Base-by-base conservation (phyloP, 2,888 invertebrate species). In the Achlya flavicornis region DNA sequence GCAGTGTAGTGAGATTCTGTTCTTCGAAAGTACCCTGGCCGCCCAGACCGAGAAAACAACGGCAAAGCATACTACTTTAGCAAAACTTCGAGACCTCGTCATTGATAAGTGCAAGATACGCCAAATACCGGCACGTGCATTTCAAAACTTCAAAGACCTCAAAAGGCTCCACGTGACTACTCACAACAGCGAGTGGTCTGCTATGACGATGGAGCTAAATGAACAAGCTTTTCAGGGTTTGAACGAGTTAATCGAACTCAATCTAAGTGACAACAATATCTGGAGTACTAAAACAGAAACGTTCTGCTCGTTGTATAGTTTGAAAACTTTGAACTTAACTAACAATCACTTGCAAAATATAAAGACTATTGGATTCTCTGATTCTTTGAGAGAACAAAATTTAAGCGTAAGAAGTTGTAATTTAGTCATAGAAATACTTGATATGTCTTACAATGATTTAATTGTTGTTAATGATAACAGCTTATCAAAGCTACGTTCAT, bases 271-370 rank as follows among this genome's bases (percentile, higher is more conserved):
- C 81, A 97, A 97, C 91, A 96, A 97, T 84, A 95, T 97, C 68
- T 96, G 97, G 96, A 96, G 95, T 71, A 93, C 96, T 65, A 97
- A 97, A 70, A 92, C 94, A 46, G 96, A 96, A 78, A 94, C 95
- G 68, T 95, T 97, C 83, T 97, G 97, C 85, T 95, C 96, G 53
- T 91, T 97, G 73, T 95, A 95, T 81, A 95, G 95, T 86, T 94
- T 97, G 71, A 95, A 95, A 81, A 94, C 92, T 66, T 92, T 97
- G 64, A 97, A 97, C 84, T 85, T 97, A 71, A 96, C 96, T 68
- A 94, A 94, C 80, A 97, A 97, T 92, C 96, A 96, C 83, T 94
- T 97, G 78, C 97, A 97, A 91, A 97, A 97, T 83, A 94, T 97
- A 71, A 94, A 95, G 67, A 95, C 96, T 63, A 92, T 97, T 67